Percentiles rank a stretch among this genome's conserved stretches.
phyloP scores from a whole-genome alignment of 2,888 invertebrate species.

The Cheilosia pagana region DNA sequence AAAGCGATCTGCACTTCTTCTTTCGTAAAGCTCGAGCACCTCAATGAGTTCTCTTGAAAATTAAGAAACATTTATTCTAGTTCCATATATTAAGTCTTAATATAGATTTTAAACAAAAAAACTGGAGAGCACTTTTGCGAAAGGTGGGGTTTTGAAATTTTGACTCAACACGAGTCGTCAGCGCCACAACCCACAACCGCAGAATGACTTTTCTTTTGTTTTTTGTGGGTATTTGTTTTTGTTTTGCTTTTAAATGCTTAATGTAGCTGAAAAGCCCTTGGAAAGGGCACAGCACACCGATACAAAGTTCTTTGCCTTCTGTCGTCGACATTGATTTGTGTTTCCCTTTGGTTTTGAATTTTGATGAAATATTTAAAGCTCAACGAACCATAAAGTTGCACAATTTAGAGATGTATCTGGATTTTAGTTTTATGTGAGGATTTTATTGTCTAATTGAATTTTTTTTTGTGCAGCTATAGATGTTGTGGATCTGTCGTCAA shows the following conservation, averaged over 20 bases:
- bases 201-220: slow-evolving; percentile 1
- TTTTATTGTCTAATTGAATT: slow-evolving; percentile 48
- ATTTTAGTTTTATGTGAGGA: slow-evolving; percentile 28
- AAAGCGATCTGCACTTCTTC: slow-evolving; percentile 35
- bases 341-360: neutral
- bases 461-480: slow-evolving; percentile 7
- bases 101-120: slow-evolving; percentile 26
- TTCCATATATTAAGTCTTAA: slow-evolving; percentile 23
- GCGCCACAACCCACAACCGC: neutral
- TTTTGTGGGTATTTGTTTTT: too few relatives aligned
- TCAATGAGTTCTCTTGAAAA: slow-evolving; percentile 39
- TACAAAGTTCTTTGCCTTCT: slow-evolving; percentile 21
- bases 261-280: slow-evolving; percentile 48
- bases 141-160: slow-evolving; percentile 45
- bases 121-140: slow-evolving; percentile 24
- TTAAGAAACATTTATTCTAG: slow-evolving; percentile 41
- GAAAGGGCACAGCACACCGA: slow-evolving; percentile 13
- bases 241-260: slow-evolving; percentile 11
- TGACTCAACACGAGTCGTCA: neutral
- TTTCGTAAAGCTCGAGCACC: slow-evolving; percentile 28
- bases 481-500: slow-evolving; percentile 6
- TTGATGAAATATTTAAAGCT: slow-evolving; percentile 23
- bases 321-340: slow-evolving; percentile 1
- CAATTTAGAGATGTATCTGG: slow-evolving; percentile 21
- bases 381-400: slow-evolving; percentile 37